Percentiles rank a stretch among this genome's conserved stretches.
Conservation (phyloP, 2,888 invertebrate genomes). For the Tenodera sinensis region DNA sequence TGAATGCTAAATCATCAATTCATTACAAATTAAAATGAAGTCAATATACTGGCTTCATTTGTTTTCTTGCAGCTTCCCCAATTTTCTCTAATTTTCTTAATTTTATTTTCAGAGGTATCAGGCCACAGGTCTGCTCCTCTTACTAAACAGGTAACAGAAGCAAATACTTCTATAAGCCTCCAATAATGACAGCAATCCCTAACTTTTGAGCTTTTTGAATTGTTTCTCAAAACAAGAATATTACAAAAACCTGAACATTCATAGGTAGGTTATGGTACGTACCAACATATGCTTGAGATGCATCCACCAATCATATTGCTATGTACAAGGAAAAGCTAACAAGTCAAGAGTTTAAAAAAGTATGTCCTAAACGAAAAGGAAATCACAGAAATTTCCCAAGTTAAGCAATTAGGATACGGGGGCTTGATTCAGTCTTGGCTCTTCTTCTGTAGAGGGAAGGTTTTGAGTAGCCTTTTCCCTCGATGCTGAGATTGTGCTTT, state of each 20-base stretch:
- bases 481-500: neutral
- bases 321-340: neutral
- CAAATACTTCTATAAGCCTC: neutral
- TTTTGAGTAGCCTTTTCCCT: neutral
- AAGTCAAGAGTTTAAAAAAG: neutral
- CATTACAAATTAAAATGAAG: neutral
- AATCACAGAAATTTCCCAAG: neutral
- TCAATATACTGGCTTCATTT: neutral
- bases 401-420: neutral
- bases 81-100: neutral
- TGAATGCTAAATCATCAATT: neutral
- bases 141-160: neutral
- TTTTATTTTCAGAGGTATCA: neutral
- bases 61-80: neutral
- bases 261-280: neutral
- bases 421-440: neutral
- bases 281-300: neutral
- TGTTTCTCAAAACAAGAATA: neutral
- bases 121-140: neutral
- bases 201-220: neutral
- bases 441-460: neutral
- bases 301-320: neutral
- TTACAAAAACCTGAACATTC: neutral
- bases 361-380: neutral
- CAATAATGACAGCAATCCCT: neutral